Evolutionary conservation across 2,888 invertebrate genomes (phyloP), one percentile per base, ranked within the genome.

Genomic region (Sarcophaga rosellei): DNA sequence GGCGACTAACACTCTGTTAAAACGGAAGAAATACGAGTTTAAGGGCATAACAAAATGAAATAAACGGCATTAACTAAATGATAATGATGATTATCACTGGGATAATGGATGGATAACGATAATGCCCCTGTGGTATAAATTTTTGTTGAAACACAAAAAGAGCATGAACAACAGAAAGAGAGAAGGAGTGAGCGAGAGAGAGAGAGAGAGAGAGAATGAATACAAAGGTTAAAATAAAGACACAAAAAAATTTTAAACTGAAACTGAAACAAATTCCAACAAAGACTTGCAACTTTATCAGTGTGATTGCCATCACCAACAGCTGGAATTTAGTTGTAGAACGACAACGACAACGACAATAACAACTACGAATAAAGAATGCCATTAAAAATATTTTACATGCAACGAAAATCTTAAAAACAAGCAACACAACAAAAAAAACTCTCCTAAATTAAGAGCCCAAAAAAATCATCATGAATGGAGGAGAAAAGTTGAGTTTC

Each of bases 41-140:
- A 12, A 53, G 53, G 53, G 53, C 53, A 53, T 53, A 17, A 17
- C 53, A 53, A 66, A 15, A 20, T 20, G 12, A 44, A 44, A 66
- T 44, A 44, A 20, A 66, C 44, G 17, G 20, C 62, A 66, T 66
- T 73, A 73, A 66, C 15, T 47, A 68, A 74, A 68, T 53, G 74
- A 68, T 81, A 81, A 81, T 81, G 68, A 74, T 68, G 74, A 81
- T 81, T 74, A 81, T 81, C 80, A 74, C 80, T 47, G 17, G 75
- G 53, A 84, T 68, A 63, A 79, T 74, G 63, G 62, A 25, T 53
- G 75, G 17, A 84, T 68, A 63, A 79, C 74, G 63, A 68, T 45
- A 62, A 75, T 74, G 68, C 81, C 69, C 70, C 63, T 76, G 76
- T 65, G 76, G 76, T 65, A 63, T 21, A 59, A 25, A 68, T 15